A percentile compares a stretch with the other conserved stretches of the same genome.
phyloP scores from a whole-genome alignment of 2,113 vertebrate genomes.

The Thinocorus orbignyianus region DNA sequence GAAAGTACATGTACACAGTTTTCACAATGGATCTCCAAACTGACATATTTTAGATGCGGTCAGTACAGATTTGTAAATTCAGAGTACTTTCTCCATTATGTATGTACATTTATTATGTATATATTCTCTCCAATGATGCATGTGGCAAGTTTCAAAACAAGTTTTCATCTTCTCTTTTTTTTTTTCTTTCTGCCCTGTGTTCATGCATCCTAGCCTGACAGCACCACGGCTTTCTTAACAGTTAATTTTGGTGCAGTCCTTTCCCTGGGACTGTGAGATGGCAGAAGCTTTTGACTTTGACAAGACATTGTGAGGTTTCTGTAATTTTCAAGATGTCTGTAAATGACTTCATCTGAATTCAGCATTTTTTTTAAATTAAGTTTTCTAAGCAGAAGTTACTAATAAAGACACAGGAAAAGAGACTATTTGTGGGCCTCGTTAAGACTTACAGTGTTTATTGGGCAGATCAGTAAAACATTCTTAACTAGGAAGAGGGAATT shows the following conservation, averaged over 20 bases:
- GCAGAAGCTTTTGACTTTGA: not conserved
- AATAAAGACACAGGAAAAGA: not conserved
- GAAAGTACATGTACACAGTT: not conserved
- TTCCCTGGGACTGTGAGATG: not conserved
- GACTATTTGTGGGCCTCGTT: not conserved
- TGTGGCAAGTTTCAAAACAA: not conserved
- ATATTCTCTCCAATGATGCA: not conserved
- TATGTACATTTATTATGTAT: not conserved
- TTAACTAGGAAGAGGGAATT: not conserved
- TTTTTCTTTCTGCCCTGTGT: not conserved
- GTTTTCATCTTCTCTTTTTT: not conserved
- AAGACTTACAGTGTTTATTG: not conserved
- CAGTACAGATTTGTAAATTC: not conserved
- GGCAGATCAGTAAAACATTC: not conserved
- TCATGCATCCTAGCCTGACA: not conserved
- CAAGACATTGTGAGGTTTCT: not conserved
- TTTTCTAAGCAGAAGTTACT: not conserved
- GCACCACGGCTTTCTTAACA: not conserved
- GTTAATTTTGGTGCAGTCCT: not conserved
- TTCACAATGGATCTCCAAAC: not conserved
- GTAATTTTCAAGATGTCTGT: not conserved
- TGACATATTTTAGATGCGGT: not conserved
- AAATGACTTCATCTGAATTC: not conserved
- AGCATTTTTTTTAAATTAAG: accelerated
- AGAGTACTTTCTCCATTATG: not conserved